A percentile compares a stretch with the other conserved stretches of the same genome.
These are phyloP conservation scores for Diabrotica virgifera DNA, from an alignment of 1,140 invertebrate species.

Conservation along the genomic window DNA sequence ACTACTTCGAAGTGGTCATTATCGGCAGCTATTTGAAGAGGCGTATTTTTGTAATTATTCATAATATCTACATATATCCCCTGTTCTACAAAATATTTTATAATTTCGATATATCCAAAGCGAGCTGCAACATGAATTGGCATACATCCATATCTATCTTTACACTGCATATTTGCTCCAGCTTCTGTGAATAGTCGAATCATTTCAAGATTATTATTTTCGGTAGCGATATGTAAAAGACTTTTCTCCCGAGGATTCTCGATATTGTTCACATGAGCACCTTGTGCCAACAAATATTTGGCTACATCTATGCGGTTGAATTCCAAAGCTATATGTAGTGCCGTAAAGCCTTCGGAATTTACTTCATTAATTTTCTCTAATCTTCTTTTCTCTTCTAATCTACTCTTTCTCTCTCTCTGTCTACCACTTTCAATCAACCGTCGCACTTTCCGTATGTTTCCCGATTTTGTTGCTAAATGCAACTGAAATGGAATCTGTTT, in stretches of 20 bases:
- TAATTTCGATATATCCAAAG: slow-evolving; percentile 24
- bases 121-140: slow-evolving; percentile 22
- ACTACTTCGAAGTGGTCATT: slow-evolving; percentile 39
- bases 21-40: slow-evolving; percentile 50
- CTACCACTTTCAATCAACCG: no score
- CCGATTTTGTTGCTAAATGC: no score
- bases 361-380: background rate
- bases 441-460: no score
- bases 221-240: background rate
- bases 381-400: no score
- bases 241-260: slow-evolving; percentile 13
- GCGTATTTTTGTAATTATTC: slow-evolving; percentile 30
- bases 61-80: slow-evolving; percentile 26
- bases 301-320: slow-evolving; percentile 13
- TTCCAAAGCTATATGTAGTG: slow-evolving; percentile 54
- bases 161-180: no score
- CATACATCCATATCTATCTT: background rate
- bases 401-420: no score
- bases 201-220: background rate
- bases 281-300: slow-evolving; percentile 23
- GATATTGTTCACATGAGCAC: slow-evolving; percentile 26
- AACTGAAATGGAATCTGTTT: no score
- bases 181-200: background rate
- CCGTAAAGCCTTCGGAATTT: slow-evolving; percentile 49
- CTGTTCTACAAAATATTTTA: slow-evolving; percentile 20